phyloP scores from a whole-genome alignment of 2,113 vertebrate species.

The Pungitius pungitius region DNA sequence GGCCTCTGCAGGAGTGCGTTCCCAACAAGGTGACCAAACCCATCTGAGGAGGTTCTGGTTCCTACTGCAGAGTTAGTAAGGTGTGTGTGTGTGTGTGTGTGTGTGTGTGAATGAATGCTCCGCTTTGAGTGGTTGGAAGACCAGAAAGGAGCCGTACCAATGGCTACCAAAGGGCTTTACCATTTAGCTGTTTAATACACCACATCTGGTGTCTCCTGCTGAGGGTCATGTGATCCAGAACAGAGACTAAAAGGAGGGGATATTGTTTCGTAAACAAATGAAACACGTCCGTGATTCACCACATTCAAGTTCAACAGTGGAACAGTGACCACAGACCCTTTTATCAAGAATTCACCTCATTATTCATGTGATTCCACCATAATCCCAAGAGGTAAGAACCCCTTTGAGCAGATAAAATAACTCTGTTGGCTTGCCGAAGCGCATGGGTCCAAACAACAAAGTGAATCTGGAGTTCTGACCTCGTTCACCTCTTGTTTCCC shows the following conservation, averaged over 20 bases:
- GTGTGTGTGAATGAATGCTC: neutral
- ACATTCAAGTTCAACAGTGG: neutral
- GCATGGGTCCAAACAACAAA: neutral
- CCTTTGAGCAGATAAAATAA: neutral
- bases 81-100: too few relatives aligned
- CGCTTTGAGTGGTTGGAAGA: too few relatives aligned
- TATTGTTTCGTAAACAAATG: neutral
- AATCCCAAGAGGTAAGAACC: neutral
- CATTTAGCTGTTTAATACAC: too few relatives aligned
- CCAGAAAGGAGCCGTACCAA: too few relatives aligned
- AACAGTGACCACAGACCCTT: neutral
- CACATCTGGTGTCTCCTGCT: neutral
- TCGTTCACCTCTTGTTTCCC: neutral
- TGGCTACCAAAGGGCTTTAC: too few relatives aligned
- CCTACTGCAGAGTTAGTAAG: too few relatives aligned
- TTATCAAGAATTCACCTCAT: neutral
- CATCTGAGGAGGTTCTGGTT: neutral
- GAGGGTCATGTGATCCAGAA: neutral
- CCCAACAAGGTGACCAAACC: neutral
- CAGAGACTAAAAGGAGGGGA: neutral
- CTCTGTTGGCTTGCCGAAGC: neutral
- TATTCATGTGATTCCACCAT: neutral
- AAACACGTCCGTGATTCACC: neutral
- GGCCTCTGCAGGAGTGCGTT: neutral
- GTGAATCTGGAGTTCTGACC: neutral